A percentile compares a stretch with the other conserved stretches of the same genome.
Evolutionary conservation across 2,797 vertebrate genomes (phyloP).

Genomic region (Sebastes trivittatus): DNA sequence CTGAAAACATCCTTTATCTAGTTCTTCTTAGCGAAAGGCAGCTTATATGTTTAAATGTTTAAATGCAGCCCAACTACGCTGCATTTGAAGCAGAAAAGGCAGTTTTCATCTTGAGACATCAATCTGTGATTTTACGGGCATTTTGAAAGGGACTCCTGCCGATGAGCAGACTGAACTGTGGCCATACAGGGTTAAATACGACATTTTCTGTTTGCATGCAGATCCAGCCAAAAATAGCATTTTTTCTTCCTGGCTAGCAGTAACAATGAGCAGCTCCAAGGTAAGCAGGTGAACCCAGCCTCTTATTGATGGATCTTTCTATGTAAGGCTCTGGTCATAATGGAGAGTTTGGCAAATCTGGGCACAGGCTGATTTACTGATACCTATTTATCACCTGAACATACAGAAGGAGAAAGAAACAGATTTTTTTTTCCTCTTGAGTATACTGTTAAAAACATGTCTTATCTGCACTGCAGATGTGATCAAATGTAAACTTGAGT

Average conservation of each 20-base stretch:
- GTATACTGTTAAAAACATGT: not conserved
- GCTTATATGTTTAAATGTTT: not conserved
- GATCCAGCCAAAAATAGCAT: constrained; percentile 17
- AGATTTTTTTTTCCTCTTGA: not conserved
- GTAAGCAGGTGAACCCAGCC: constrained; percentile 7
- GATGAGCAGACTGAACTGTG: not conserved
- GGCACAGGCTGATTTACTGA: constrained; percentile 8
- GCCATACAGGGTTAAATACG: constrained; percentile 1
- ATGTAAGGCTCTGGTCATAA: not conserved
- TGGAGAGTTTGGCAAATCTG: not conserved
- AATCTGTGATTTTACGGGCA: too few relatives aligned
- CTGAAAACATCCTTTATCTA: not conserved
- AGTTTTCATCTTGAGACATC: not conserved
- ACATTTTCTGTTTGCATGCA: constrained; percentile 34
- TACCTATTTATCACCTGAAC: not conserved
- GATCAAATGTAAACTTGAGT: constrained; percentile 13
- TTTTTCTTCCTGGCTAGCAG: constrained; percentile 2
- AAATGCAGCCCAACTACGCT: not conserved
- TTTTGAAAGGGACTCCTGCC: not conserved
- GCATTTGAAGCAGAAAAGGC: not conserved
- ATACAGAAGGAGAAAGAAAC: not conserved
- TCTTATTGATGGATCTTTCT: not conserved
- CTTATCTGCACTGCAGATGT: constrained; percentile 56
- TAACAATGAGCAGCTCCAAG: constrained; percentile 1
- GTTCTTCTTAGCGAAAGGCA: not conserved